Base-by-base conservation (phyloP, 2,888 invertebrate genomes). In the Trachelus troglodyta region DNA sequence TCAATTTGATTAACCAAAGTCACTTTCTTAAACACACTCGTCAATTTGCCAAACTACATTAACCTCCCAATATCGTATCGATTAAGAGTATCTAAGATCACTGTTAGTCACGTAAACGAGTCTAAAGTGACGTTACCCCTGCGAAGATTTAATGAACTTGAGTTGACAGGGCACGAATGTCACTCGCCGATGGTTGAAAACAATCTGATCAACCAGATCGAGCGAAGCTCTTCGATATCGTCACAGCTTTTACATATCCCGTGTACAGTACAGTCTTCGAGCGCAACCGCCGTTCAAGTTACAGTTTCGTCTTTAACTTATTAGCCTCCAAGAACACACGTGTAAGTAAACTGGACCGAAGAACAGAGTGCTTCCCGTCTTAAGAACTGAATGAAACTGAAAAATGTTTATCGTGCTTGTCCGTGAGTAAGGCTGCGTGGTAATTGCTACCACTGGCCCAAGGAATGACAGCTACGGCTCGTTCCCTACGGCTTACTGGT, bases 391-490 rank as follows among this genome's bases (percentile, higher is more conserved):
- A 23, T 23, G 56, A 23, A 56, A 56, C 56, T 56, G 56, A 56
- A 56, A 56, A 56, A 56, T 56, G 56, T 56, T 56, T 56, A 56
- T 56, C 56, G 56, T 56, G 56, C 56, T 56, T 56, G 56, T 23
- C 56, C 9, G 56, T 23, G 56, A 23, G 56, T 56, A 56, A 56
- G 56, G 56, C 56, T 56, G 56, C 56, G 71, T 23, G 71, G 30
- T 71, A 71, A 71, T 71, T 33, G 34, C 71, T 88, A 84, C 89
- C 86, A 89, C 89, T 90, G 89, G 88, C 87, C 87, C 86, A 83
- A 88, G 87, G 85, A 89, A 87, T 87, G 86, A 85, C 86, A 85
- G 83, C 79, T 75, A 82, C 84, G 84, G 82, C 84, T 85, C 83
- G 83, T 82, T 86, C 84, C 83, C 82, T 83, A 86, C 86, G 83